Conservation (phyloP, 2,888 invertebrate species). For the Lasioglossum morio region DNA sequence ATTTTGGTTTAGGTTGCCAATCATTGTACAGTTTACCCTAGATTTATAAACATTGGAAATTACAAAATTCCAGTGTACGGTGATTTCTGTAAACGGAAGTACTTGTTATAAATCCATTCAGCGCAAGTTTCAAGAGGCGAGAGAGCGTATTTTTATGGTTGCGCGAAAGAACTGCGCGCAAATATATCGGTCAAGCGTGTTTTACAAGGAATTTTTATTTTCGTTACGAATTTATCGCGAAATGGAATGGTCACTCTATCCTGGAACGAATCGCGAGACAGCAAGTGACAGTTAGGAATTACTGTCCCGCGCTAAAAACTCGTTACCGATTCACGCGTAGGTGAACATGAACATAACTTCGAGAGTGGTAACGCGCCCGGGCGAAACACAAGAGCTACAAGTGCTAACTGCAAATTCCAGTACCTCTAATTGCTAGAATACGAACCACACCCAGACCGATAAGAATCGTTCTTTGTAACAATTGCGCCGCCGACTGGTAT, state of each 20-base stretch:
- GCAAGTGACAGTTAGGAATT: background rate
- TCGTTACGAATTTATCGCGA: background rate
- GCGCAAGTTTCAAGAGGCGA: background rate
- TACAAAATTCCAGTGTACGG: too few species aligned
- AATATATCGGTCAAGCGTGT: background rate
- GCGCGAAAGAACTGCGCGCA: background rate
- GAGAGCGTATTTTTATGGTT: background rate
- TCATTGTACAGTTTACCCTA: too few species aligned
- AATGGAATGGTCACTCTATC: background rate
- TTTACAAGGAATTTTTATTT: background rate
- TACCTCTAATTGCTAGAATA: slow-evolving; percentile 29
- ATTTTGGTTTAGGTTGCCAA: too few species aligned
- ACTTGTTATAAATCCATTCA: background rate
- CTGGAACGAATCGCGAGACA: background rate
- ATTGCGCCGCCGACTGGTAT: background rate
- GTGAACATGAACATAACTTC: background rate
- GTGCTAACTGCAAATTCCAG: slow-evolving; percentile 39
- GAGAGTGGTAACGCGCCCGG: background rate
- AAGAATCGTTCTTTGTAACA: slow-evolving; percentile 26
- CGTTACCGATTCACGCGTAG: slow-evolving; percentile 1
- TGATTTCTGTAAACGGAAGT: too few species aligned
- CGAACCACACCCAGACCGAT: slow-evolving; percentile 19
- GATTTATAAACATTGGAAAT: too few species aligned
- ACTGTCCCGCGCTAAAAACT: background rate
- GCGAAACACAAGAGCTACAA: slow-evolving; percentile 4